Evolutionary conservation across 2,888 invertebrate species (phyloP), one percentile per base, ranked within the genome.

Genomic region (Drosophila kuntzei): DNA sequence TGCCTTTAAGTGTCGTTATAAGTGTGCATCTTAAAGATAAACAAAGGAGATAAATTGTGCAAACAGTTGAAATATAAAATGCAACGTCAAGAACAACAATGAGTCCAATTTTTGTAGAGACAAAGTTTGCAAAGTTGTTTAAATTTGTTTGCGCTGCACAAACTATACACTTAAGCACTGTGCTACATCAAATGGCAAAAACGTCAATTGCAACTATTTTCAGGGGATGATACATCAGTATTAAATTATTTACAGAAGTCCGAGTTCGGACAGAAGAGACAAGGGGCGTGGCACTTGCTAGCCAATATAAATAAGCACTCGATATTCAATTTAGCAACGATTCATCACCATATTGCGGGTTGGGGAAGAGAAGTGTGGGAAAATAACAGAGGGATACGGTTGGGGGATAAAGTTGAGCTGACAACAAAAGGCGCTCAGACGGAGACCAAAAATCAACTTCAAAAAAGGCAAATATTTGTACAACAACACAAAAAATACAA

Each of bases 401-500:
- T 14, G 41, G 37, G 12, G 20, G 6, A 2, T 36, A 27, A 63
- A 63, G 62, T 72, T 70, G 64, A 79, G 70, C 63, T 76, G 60
- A 70, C 76, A 87, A 86, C 88, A 85, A 87, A 87, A 73, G 83
- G 62, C 86, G 79, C 79, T 79, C 71, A 62, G 71, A 65, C 58
- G 63, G 47, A 67, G 71, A 81, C 78, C 78, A 68, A 82, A 87
- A 87, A 88, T 79, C 86, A 85, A 88, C 85, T 86, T 86, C 58
- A 86, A 86, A 88, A 84, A 83, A 76, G 71, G 87, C 79, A 86
- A 86, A 86, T 86, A 86, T 86, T 86, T 88, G 81, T 74, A 64
- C 62, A 76, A 72, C 70, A 76, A 79, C 61, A 73, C 34, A 49
- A 36, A 53, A 44, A 54, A 57, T 57, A 46, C 22, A 57, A 61